Evolutionary conservation across 2,797 vertebrate genomes (phyloP), one percentile per base, ranked within the genome.

Genomic region (Pseudomugil gertrudae): DNA sequence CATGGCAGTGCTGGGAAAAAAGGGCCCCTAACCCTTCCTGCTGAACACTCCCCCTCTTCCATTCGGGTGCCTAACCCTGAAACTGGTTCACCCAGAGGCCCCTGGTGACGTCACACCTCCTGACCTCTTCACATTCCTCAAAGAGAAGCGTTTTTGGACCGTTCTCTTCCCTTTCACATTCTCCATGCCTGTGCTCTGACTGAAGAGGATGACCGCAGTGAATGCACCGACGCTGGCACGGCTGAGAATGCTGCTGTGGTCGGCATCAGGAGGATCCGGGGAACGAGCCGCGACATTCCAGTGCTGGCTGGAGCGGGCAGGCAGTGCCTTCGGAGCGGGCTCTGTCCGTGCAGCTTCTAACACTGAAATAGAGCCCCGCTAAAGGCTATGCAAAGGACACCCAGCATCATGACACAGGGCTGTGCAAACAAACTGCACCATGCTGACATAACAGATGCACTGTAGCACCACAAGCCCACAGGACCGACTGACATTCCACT

Each of bases 321-420:
- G 68, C 75, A 61, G 81, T 85, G 81, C 86, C 86, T 91, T 89
- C 77, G 74, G 84, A 87, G 81, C 68, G 63, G 80, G 75, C 75
- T 60, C 68, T 84, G 69, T 73, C 75, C 24, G 47, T 73, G 81
- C 85, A 82, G 80, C 81, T 88, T 62, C 65, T 52, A 68, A 83
- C 78, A 81, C 79, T 70, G 75, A 80, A 57, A 63, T 29, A 60
- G 72, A 84, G 76, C 74, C 81, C 82, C 66, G 81, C 68, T 80
- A 69, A 74, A 73, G 86, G 84, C 92, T 92, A 77, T 91, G 92
- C 91, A 92, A 92, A 85, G 71, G 84, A 86, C 80, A 76, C 59
- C 83, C 62, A 78, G 69, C 77, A 63, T 76, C 78, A 60, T 0
- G 57, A 76, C 70, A 65, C 67, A 57, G 55, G 81, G 76, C 76